Evolutionary conservation across 2,797 vertebrate species (phyloP).

Genomic region (Muscicapa striata): DNA sequence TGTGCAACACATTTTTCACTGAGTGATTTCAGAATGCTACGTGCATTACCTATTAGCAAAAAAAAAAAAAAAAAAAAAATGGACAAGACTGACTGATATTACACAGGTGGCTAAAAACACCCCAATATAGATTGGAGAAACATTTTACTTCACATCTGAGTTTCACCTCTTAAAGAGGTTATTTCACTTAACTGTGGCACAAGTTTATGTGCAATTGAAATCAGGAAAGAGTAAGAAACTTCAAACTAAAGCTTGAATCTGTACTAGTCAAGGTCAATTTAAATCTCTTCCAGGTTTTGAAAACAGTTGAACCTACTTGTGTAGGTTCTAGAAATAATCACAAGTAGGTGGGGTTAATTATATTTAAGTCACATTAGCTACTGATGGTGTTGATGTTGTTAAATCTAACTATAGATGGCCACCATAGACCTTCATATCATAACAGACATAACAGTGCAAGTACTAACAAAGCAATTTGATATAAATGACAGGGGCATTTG

Average conservation of each 20-base stretch:
- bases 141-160: neutral
- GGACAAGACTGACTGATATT: neutral
- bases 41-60: neutral
- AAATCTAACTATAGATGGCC: neutral
- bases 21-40: neutral
- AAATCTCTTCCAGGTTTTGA: neutral
- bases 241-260: neutral
- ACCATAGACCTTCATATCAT: fast-evolving
- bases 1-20: neutral
- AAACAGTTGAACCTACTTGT: neutral
- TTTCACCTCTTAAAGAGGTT: neutral
- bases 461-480: neutral
- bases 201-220: neutral
- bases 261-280: neutral
- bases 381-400: neutral
- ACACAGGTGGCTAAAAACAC: neutral
- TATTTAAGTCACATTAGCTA: neutral
- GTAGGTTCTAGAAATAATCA: neutral
- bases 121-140: neutral
- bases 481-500: neutral
- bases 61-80: neutral
- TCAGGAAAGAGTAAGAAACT: neutral
- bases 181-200: neutral
- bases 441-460: neutral
- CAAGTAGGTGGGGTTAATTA: neutral